phyloP scores from a whole-genome alignment of 2,888 invertebrate genomes.

The Hypsopygia costalis region DNA sequence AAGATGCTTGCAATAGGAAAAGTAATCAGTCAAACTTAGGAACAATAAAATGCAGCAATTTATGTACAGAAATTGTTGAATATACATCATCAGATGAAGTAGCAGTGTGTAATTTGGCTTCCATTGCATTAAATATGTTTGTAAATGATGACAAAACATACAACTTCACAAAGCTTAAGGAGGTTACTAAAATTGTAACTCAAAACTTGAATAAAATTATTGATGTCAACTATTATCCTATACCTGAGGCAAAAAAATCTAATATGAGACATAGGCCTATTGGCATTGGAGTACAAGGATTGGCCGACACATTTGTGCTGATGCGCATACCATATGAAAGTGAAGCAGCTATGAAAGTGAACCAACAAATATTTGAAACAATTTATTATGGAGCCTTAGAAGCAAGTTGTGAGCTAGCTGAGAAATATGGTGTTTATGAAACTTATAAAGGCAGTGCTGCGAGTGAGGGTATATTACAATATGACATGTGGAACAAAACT shows the following conservation, averaged over 20 bases:
- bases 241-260: constrained; percentile 92
- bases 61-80: constrained; percentile 98
- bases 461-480: constrained; percentile 97
- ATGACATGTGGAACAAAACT: constrained; percentile 97
- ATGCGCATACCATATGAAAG: constrained; percentile 97
- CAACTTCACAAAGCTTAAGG: constrained; percentile 92
- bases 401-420: constrained; percentile 96
- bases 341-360: constrained; percentile 90
- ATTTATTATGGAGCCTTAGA: constrained; percentile 98
- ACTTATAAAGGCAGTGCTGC: constrained; percentile 96
- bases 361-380: constrained; percentile 98
- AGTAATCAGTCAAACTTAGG: constrained; percentile 99
- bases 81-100: constrained; percentile 96
- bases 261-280: constrained; percentile 93
- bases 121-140: constrained; percentile 97
- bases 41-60: constrained; percentile 98
- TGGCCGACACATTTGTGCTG: constrained; percentile 97
- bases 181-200: constrained; percentile 93
- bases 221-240: constrained; percentile 97
- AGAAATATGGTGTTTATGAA: constrained; percentile 91
- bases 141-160: constrained; percentile 89
- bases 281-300: constrained; percentile 97
- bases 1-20: constrained; percentile 97
- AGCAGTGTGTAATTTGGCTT: constrained; percentile 98
- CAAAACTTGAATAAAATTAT: constrained; percentile 98